phyloP scores from a whole-genome alignment of 2,888 invertebrate species.

The Plagiodera versicolora region DNA sequence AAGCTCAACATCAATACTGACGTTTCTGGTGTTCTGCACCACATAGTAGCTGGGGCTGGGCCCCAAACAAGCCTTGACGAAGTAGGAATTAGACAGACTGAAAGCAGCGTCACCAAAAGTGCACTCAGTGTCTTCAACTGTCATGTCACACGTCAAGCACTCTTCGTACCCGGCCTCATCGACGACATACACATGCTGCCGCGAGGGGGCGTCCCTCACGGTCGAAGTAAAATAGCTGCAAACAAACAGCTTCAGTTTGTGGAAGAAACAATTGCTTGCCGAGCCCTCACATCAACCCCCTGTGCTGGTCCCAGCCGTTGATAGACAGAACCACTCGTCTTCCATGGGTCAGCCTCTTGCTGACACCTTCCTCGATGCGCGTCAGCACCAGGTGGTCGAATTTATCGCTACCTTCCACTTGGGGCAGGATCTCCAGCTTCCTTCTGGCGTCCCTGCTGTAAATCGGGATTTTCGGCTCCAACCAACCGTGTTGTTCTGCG shows the following conservation, averaged over 20 bases:
- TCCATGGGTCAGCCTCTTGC: conserved; percentile 60
- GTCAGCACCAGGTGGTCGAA: conserved; percentile 47
- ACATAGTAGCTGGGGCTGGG: conserved; percentile 57
- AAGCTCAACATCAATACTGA: too few species aligned
- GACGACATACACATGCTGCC: conserved; percentile 66
- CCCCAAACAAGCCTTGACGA: conserved; percentile 69
- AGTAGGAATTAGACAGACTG: conserved; percentile 65
- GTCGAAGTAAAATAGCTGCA: conserved; percentile 75
- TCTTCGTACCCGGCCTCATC: conserved; percentile 41
- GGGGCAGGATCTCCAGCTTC: conserved; percentile 42
- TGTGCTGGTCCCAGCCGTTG: conserved; percentile 64
- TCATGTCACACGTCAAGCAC: conserved; percentile 72
- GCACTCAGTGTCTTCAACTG: conserved; percentile 60
- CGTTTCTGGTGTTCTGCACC: neutral
- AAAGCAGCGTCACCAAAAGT: conserved; percentile 62
- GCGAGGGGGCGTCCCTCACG: conserved; percentile 64
- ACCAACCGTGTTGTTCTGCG: conserved; percentile 71
- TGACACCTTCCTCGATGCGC: conserved; percentile 35
- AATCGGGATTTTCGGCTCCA: conserved; percentile 62
- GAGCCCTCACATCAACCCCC: conserved; percentile 61
- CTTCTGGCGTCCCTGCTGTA: conserved; percentile 56
- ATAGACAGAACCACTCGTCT: conserved; percentile 63
- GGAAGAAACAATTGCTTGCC: too few species aligned
- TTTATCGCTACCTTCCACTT: conserved; percentile 40
- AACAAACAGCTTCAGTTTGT: neutral